phyloP scores from a whole-genome alignment of 2,888 invertebrate species.

The Cryptocheilus praepositus region DNA sequence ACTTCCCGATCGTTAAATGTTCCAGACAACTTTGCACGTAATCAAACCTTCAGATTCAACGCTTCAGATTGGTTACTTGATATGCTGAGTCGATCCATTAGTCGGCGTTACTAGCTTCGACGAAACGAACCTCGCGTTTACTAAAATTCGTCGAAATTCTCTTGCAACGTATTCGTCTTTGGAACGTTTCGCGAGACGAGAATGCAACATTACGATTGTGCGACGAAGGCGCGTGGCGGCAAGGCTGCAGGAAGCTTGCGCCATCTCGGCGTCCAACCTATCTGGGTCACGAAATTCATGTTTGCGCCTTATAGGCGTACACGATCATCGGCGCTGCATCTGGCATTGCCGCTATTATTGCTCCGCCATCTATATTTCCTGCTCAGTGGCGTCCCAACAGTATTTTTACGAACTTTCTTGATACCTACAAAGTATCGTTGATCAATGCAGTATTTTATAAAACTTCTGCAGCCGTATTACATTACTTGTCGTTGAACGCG shows the following conservation, averaged over 20 bases:
- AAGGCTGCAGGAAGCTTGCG: constrained; percentile 22
- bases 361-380: constrained; percentile 39
- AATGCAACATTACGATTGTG: background rate
- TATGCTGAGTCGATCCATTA: too few species aligned
- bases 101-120: too few species aligned
- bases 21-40: too few species aligned
- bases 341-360: constrained; percentile 11
- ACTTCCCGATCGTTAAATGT: too few species aligned
- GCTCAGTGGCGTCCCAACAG: constrained; percentile 20
- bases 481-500: too few species aligned
- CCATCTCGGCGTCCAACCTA: constrained; percentile 23
- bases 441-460: background rate
- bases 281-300: constrained; percentile 9
- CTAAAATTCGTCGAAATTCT: too few species aligned
- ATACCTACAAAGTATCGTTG: background rate
- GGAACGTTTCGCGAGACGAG: constrained; percentile 11
- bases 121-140: too few species aligned
- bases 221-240: constrained; percentile 3
- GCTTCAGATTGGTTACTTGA: too few species aligned
- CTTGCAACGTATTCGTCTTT: background rate
- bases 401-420: background rate
- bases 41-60: too few species aligned
- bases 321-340: constrained; percentile 4
- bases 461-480: too few species aligned
- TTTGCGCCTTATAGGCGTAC: background rate